These are phyloP conservation scores for Palloptera scutellata DNA, from an alignment of 2,888 invertebrate genomes.

Conservation along the genomic window DNA sequence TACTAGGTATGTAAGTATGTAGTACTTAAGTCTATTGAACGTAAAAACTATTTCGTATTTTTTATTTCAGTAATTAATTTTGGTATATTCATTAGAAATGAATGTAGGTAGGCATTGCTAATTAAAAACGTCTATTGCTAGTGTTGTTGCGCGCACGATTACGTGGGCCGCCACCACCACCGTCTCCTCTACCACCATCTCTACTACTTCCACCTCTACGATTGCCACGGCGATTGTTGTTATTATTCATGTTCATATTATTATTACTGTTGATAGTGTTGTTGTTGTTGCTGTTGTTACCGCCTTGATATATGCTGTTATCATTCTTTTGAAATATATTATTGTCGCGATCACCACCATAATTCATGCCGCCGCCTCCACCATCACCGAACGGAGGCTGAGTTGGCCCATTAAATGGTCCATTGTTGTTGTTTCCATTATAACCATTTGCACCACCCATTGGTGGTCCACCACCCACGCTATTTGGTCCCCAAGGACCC, in stretches of 20 bases:
- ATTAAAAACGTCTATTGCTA: conserved; percentile 48
- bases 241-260: conserved; percentile 22
- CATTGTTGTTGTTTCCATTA: conserved; percentile 37
- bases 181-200: conserved; percentile 40
- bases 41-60: no score
- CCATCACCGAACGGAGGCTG: conserved; percentile 13
- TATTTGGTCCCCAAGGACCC: conserved; percentile 27
- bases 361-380: conserved; percentile 29
- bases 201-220: conserved; percentile 33
- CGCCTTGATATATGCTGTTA: conserved; percentile 28
- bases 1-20: no score
- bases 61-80: not conserved
- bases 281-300: conserved; percentile 43
- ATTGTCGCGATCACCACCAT: conserved; percentile 27
- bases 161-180: conserved; percentile 47
- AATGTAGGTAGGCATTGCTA: no score
- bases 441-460: conserved; percentile 41
- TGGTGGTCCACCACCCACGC: conserved; percentile 14
- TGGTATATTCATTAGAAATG: conserved; percentile 7
- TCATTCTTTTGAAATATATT: conserved; percentile 40
- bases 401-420: conserved; percentile 22
- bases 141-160: conserved; percentile 47
- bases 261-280: conserved; percentile 36
- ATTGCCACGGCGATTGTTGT: conserved; percentile 33
- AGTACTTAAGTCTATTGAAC: no score